These are phyloP conservation scores for Bembecia ichneumoniformis DNA, from an alignment of 2,888 invertebrate species.

Conservation along the genomic window DNA sequence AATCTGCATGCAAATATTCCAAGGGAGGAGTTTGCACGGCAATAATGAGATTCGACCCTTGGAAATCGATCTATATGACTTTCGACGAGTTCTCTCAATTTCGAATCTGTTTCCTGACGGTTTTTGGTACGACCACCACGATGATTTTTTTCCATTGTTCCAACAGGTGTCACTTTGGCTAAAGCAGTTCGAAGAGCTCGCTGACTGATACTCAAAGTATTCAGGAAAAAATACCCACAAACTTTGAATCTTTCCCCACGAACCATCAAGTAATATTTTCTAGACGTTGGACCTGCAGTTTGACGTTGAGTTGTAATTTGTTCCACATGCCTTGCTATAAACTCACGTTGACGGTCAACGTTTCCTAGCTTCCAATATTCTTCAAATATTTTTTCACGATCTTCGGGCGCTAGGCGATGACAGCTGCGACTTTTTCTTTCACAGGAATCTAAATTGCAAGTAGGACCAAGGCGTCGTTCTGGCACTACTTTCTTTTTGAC, in stretches of 20 bases:
- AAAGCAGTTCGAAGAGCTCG: constrained; percentile 2
- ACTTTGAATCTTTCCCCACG: constrained; percentile 2
- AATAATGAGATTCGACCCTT: constrained; percentile 6
- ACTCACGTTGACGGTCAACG: constrained; percentile 1
- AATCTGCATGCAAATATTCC: too few species aligned
- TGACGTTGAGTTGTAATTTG: constrained; percentile 1
- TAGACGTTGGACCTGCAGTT: constrained; percentile 1
- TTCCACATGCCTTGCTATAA: constrained; percentile 3
- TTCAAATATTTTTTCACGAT: constrained; percentile 4
- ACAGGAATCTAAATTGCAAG: constrained; percentile 2
- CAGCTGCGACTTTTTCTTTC: constrained; percentile 2
- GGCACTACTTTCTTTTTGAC: constrained; percentile 1
- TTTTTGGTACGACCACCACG: constrained; percentile 3
- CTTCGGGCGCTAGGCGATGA: constrained; percentile 1
- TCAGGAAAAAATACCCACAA: constrained; percentile 2
- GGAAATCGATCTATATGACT: background rate
- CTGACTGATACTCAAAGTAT: constrained; percentile 2
- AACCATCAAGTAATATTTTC: constrained; percentile 2
- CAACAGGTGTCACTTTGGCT: constrained; percentile 1
- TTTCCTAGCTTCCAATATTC: constrained; percentile 3
- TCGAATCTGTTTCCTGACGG: background rate
- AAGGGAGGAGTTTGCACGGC: constrained; percentile 1
- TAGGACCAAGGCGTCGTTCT: constrained; percentile 1
- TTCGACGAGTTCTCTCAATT: constrained; percentile 4
- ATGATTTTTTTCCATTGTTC: constrained; percentile 1